phyloP scores from a whole-genome alignment of 2,888 invertebrate genomes.

The Baccha elongata region DNA sequence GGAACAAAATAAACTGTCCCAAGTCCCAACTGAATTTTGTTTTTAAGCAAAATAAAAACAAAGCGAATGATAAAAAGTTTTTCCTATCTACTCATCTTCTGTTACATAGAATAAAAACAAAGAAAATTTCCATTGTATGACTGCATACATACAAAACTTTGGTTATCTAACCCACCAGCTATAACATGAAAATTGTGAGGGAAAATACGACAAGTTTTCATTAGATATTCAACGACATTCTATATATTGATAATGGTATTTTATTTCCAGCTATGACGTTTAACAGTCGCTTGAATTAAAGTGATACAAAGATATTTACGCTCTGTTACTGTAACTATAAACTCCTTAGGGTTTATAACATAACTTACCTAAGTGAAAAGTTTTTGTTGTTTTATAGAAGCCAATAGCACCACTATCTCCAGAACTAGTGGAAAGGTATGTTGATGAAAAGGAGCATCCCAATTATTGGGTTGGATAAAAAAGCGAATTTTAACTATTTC shows the following conservation, averaged over 20 bases:
- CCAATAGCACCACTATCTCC: not conserved
- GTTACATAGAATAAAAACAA: slow-evolving; percentile 18
- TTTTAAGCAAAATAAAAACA: slow-evolving; percentile 55
- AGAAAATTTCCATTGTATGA: slow-evolving; percentile 40
- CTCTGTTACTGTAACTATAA: slow-evolving; percentile 70
- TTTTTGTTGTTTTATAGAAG: slow-evolving; percentile 59
- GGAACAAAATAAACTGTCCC: slow-evolving; percentile 52
- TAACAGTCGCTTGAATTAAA: slow-evolving; percentile 69
- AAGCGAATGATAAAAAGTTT: slow-evolving; percentile 70
- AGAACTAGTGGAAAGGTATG: not conserved
- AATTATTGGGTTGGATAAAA: too few species aligned
- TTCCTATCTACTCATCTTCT: slow-evolving; percentile 35
- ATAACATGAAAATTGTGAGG: too few species aligned
- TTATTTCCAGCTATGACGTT: slow-evolving; percentile 68
- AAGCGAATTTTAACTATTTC: slow-evolving; percentile 1
- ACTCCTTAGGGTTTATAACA: slow-evolving; percentile 71
- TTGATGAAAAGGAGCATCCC: slow-evolving; percentile 12
- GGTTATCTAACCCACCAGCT: slow-evolving; percentile 64
- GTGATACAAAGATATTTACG: slow-evolving; percentile 69
- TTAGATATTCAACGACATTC: too few species aligned
- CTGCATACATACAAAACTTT: slow-evolving; percentile 21
- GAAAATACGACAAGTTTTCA: slow-evolving; percentile 38
- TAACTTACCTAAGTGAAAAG: slow-evolving; percentile 74
- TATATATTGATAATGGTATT: slow-evolving; percentile 63
- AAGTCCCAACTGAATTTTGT: slow-evolving; percentile 68